These are phyloP conservation scores for Chunga burmeisteri DNA, from an alignment of 2,113 vertebrate species.

Conservation along the genomic window DNA sequence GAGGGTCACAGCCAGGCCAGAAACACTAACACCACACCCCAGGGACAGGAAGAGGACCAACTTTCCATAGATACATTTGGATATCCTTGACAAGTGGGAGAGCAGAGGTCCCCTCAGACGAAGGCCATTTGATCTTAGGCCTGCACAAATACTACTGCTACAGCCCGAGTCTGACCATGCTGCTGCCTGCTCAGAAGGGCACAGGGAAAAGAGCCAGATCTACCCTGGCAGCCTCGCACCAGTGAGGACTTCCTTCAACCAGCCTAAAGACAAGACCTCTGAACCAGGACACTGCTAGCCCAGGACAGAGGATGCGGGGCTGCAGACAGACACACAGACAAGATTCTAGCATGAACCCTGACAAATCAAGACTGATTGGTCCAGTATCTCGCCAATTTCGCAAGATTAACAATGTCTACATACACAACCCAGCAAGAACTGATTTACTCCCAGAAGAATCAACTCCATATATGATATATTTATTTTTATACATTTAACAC, in stretches of 20 bases:
- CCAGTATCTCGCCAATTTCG: neutral
- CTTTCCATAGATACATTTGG: neutral
- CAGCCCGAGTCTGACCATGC: neutral
- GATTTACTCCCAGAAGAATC: neutral
- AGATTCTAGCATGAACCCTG: neutral
- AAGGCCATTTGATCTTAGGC: neutral
- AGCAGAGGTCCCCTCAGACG: neutral
- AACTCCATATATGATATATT: neutral
- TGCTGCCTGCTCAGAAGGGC: neutral
- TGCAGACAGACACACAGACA: neutral
- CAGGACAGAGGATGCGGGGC: neutral
- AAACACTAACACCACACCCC: neutral
- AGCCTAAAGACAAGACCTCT: neutral
- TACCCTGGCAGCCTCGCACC: neutral
- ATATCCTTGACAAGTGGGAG: neutral
- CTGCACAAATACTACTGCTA: neutral
- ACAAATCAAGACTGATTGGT: neutral
- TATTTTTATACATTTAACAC: conserved; percentile 27
- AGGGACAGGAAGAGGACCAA: neutral
- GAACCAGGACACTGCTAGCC: neutral
- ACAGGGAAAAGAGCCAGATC: neutral
- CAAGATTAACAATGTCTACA: neutral
- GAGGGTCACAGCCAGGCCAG: neutral
- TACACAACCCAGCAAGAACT: neutral
- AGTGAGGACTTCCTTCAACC: neutral